Base-by-base conservation (phyloP, 37 sponge, comb jelly and placozoan species). In the Diacarnus erythraeanus region DNA sequence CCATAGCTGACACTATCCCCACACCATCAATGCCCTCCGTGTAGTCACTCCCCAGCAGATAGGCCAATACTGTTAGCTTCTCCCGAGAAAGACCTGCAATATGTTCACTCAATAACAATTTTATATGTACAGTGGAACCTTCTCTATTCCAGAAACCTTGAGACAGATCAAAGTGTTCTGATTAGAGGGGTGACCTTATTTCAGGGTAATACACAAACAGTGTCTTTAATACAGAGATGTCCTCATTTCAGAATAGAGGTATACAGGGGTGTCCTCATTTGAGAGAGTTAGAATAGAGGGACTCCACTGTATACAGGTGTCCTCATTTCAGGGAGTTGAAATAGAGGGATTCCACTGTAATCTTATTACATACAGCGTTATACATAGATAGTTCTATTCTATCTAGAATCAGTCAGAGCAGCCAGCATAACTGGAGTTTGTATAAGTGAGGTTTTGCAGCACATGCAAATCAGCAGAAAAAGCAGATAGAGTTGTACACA, bases 31-130 rank as follows among this genome's bases (percentile, higher is more conserved):
- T 58, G 25, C 99, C 99, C 33, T 87, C 84, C 31, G 94, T 94
- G 77, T 99, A 99, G 71, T 99, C 99, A 92, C 97, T 91, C 38
- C 99, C 97, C 21, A 91, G 51, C 3, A 99, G 77, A 57, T 86
- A 88, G 27, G 95, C 99, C 33, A 99, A 51, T 9, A 80, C 74
- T 0, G 96, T 83, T 57, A 99, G 81, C 30, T 89, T 43, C 5
- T 87, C 73, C 57, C 89, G 79, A 59, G 47, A 25, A 41, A 95
- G 77, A 9, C 96, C 95, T 90, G 79, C 18, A 63, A n/a, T 38
- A 38, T 54, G n/a, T n/a, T n/a, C n/a, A n/a, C n/a, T n/a, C n/a
- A n/a, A n/a, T n/a, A n/a, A n/a, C n/a, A n/a, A n/a, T n/a, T n/a
- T n/a, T n/a, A n/a, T n/a, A n/a, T n/a, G n/a, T n/a, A n/a, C n/a